These are phyloP conservation scores for Delphinapterus leucas DNA, from an alignment of 2,113 vertebrate genomes.

Conservation along the genomic window DNA sequence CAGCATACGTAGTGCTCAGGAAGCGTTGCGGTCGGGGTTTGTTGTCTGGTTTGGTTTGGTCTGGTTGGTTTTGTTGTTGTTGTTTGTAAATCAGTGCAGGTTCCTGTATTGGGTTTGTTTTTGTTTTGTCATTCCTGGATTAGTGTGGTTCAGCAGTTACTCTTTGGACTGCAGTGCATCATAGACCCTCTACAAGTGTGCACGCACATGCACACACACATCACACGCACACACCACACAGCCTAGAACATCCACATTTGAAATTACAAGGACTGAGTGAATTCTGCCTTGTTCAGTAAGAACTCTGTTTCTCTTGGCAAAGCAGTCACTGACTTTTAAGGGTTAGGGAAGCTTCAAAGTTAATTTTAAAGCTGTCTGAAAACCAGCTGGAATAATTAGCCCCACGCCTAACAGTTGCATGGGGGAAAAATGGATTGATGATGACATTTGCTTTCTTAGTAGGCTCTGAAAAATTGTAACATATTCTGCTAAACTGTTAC, in stretches of 20 bases:
- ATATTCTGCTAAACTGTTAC: constrained; percentile 24
- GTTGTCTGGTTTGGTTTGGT: neutral
- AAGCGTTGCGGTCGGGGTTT: neutral
- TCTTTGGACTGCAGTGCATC: neutral
- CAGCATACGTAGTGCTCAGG: neutral
- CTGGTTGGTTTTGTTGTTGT: neutral
- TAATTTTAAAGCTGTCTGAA: constrained; percentile 61
- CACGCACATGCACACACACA: too few relatives aligned
- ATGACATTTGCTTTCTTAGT: constrained; percentile 35
- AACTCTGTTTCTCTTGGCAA: constrained; percentile 39
- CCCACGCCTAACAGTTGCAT: constrained; percentile 37
- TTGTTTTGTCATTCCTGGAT: neutral
- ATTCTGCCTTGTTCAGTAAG: constrained; percentile 1
- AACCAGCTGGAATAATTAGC: constrained; percentile 57
- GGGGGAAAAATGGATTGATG: neutral
- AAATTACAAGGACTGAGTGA: neutral
- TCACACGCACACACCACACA: accelerated
- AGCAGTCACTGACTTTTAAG: constrained; percentile 21
- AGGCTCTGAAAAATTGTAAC: constrained; percentile 33
- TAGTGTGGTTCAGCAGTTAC: neutral
- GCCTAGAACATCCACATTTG: neutral
- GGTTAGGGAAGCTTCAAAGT: constrained; percentile 34
- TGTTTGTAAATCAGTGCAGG: neutral
- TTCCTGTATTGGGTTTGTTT: neutral
- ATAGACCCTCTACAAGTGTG: neutral